Base-by-base conservation (phyloP, 1,140 invertebrate species). In the Chironomus tepperi region DNA sequence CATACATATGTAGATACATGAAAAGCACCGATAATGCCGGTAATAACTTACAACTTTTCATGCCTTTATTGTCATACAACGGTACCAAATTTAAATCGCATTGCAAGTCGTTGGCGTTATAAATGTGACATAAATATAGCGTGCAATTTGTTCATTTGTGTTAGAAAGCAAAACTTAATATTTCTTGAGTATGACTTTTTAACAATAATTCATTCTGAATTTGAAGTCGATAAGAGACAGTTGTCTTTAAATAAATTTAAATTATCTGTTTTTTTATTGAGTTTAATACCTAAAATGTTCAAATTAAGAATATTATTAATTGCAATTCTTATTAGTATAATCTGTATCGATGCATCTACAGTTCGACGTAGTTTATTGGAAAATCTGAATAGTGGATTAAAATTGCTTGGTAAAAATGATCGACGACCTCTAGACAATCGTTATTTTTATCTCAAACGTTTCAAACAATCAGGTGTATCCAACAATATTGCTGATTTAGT, bases 1-100 rank as follows among this genome's bases (percentile, higher is more conserved):
- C 24, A 34, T 34, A 34, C 24, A 34, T 34, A 34, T 34, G 24
- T 34, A 34, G 24, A 34, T 5, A 57, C 12, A 57, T 57, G 47
- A 57, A 57, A 57, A 57, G 47, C 47, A 57, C 47, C 47, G 47
- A 57, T 57, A 57, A 57, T 15, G 47, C 47, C 47, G 47, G 47
- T 57, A 57, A 57, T 57, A 57, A 57, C 3, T 15, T 57, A 57
- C 12, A 15, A 57, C 12, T n/a, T 57, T 57, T 12, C 47, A 57
- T 57, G 47, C 47, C 24, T 57, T n/a, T 57, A 15, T n/a, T 57
- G 12, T 57, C 12, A n/a, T 34, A 34, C 3, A 57, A 57, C 47
- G 47, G 47, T 57, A 57, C 24, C 24, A 34, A 34, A 34, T 34
- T 34, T 34, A 34, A 34, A 34, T 34, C 24, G 24, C 24, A 34